A percentile compares a stretch with the other conserved stretches of the same genome.
phyloP scores from a whole-genome alignment of 2,113 vertebrate genomes.

The Daphoenositta chrysoptera region DNA sequence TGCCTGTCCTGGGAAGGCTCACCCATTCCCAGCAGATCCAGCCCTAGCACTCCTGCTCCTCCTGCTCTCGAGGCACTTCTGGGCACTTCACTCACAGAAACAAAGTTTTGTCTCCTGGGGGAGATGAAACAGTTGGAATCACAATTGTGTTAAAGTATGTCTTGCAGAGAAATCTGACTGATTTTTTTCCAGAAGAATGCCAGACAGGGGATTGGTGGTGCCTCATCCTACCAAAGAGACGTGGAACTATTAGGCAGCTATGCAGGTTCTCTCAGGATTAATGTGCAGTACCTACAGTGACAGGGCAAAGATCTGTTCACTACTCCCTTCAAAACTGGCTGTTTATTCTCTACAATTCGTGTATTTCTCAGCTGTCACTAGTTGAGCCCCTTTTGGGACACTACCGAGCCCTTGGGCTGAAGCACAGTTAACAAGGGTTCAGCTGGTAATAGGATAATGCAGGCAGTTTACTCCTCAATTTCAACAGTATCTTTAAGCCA shows the following conservation, averaged over 20 bases:
- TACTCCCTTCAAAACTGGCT: neutral
- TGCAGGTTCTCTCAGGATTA: neutral
- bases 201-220: neutral
- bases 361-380: neutral
- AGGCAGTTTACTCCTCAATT: neutral
- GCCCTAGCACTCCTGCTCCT: neutral
- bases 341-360: neutral
- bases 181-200: neutral
- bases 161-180: neutral
- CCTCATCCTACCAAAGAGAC: neutral
- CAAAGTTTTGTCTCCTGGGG: neutral
- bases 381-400: neutral
- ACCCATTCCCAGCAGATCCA: neutral
- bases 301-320: neutral
- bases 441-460: neutral
- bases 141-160: neutral
- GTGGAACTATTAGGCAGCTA: neutral
- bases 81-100: neutral
- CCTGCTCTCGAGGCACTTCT: neutral
- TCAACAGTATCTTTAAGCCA: neutral
- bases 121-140: neutral
- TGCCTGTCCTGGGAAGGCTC: neutral
- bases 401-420: neutral
- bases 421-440: neutral
- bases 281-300: neutral